phyloP scores from a whole-genome alignment of 1,140 invertebrate genomes.

The Cherax destructor region DNA sequence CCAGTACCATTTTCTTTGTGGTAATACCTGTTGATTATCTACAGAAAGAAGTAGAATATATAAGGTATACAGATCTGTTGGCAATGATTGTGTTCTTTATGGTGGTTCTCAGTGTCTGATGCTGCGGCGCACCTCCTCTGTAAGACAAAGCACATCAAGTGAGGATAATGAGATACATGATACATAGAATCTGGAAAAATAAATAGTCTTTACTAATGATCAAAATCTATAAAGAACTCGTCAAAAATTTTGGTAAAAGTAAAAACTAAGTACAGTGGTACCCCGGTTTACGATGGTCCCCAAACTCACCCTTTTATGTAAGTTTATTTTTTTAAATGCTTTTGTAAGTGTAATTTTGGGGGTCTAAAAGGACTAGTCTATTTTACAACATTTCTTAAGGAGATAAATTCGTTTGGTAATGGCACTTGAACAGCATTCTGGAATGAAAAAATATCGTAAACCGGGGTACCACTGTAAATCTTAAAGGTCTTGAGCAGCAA shows the following conservation, averaged over 20 bases:
- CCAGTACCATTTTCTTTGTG: not conserved
- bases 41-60: not conserved
- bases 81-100: not conserved
- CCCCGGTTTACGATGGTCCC: no score
- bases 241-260: not conserved
- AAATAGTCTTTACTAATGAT: not conserved
- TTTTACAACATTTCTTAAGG: no score
- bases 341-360: no score
- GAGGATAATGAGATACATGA: not conserved
- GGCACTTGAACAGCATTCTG: no score
- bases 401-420: no score
- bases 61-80: not conserved
- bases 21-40: not conserved
- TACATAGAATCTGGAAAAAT: not conserved
- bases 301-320: not conserved
- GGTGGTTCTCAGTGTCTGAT: not conserved
- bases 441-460: not conserved
- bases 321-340: no score
- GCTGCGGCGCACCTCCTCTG: not conserved
- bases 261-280: not conserved
- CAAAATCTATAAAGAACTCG: not conserved
- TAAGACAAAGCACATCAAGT: not conserved
- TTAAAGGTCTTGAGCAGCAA: not conserved
- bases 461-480: not conserved
- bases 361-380: no score